phyloP scores from a whole-genome alignment of 1,140 invertebrate species.

The Phenacoccus solenopsis region DNA sequence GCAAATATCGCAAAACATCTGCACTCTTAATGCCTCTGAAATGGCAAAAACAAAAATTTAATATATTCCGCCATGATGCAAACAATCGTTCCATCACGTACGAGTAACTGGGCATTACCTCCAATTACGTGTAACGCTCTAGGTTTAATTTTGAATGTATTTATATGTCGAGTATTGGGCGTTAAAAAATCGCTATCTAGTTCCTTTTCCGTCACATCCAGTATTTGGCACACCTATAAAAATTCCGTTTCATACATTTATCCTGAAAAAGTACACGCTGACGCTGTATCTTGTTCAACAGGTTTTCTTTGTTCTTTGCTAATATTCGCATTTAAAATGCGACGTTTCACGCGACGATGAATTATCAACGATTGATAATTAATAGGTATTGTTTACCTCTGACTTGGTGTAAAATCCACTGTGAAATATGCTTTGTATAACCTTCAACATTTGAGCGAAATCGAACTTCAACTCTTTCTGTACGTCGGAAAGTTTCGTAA shows the following conservation, averaged over 20 bases:
- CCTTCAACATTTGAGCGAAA: conserved; percentile 51
- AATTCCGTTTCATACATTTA: conserved; percentile 11
- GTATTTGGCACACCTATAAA: conserved; percentile 40
- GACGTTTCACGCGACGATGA: too few species aligned
- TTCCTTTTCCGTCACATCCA: conserved; percentile 49
- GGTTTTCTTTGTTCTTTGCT: too few species aligned
- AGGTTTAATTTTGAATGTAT: conserved; percentile 65
- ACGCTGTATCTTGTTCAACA: too few species aligned
- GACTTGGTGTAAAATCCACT: conserved; percentile 56
- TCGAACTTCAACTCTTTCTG: conserved; percentile 48
- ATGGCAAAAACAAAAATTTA: conserved; percentile 21
- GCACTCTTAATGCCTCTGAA: conserved; percentile 66
- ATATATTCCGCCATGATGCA: not conserved
- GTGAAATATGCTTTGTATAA: conserved; percentile 51
- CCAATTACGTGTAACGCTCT: conserved; percentile 79
- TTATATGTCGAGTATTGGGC: conserved; percentile 50
- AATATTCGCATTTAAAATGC: too few species aligned
- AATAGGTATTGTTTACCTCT: conserved; percentile 46
- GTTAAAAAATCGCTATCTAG: conserved; percentile 53
- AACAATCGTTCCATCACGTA: not conserved
- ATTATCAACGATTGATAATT: not conserved
- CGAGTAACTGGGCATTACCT: conserved; percentile 37
- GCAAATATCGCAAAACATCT: conserved; percentile 57
- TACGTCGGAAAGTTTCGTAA: conserved; percentile 51
- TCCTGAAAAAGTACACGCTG: not conserved